Evolutionary conservation across 2,797 vertebrate species (phyloP).

Genomic region (Danionella dracula): DNA sequence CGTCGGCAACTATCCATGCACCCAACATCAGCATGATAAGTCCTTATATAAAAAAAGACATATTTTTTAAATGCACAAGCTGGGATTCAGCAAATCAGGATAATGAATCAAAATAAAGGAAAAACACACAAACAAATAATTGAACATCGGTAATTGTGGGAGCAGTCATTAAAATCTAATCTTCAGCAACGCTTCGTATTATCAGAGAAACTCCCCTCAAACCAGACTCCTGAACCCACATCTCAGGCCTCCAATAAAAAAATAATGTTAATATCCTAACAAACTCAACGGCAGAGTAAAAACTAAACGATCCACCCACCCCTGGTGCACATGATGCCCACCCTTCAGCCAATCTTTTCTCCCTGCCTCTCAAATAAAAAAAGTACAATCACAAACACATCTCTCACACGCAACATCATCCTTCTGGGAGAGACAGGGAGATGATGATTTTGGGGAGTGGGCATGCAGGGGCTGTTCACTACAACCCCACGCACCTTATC

Average conservation of each 20-base stretch:
- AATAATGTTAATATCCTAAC: slow-evolving; percentile 51
- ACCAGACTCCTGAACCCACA: slow-evolving; percentile 46
- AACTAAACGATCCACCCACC: slow-evolving; percentile 56
- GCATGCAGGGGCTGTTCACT: slow-evolving; percentile 53
- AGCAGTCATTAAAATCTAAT: slow-evolving; percentile 48
- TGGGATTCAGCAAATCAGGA: slow-evolving; percentile 52
- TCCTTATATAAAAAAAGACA: slow-evolving; percentile 67
- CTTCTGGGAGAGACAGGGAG: slow-evolving; percentile 64
- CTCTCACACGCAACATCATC: slow-evolving; percentile 46
- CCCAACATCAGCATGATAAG: slow-evolving; percentile 65
- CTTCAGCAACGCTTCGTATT: slow-evolving; percentile 24
- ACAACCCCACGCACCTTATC: slow-evolving; percentile 52
- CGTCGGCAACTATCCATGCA: slow-evolving; percentile 63
- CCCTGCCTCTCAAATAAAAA: slow-evolving; percentile 54
- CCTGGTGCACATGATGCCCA: slow-evolving; percentile 56
- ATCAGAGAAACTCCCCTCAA: background rate
- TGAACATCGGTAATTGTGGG: slow-evolving; percentile 48
- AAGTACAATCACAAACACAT: slow-evolving; percentile 33
- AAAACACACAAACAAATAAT: slow-evolving; percentile 28
- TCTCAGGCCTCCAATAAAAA: slow-evolving; percentile 59
- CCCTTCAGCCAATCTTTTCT: slow-evolving; percentile 55
- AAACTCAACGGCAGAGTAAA: slow-evolving; percentile 52
- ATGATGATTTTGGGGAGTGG: slow-evolving; percentile 57
- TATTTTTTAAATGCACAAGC: slow-evolving; percentile 58
- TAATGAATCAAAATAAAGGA: slow-evolving; percentile 35